Base-by-base conservation (phyloP, 2,797 vertebrate species). In the Sebastes matsubarae region DNA sequence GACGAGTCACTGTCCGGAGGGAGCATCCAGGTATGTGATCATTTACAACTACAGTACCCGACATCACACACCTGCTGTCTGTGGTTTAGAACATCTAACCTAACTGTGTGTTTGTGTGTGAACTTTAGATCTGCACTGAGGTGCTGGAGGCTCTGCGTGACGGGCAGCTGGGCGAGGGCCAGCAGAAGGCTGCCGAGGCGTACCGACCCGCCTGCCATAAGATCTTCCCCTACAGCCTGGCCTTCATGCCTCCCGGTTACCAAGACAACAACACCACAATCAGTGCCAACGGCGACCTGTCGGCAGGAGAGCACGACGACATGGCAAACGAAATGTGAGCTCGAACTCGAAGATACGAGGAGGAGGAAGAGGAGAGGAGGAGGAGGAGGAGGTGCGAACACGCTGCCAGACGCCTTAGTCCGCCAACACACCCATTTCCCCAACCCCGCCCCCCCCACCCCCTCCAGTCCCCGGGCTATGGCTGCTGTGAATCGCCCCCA, bases 211-310 rank as follows among this genome's bases (percentile, higher is more conserved):
- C 95, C 94, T 98, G 97, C 95, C 97, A 98, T 81, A 96, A 96
- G 95, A 92, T 98, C 93, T 99, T 94, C 93, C 97, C 97, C 82
- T 97, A 97, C 77, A 95, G 97, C 93, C 94, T 98, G 95, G 96
- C 97, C 92, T 98, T 99, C 94, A 97, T 98, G 97, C 97, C 97
- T 55, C 97, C 97, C 54, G 97, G 97, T 83, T 97, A 97, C 93
- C 97, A 99, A 92, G 97, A 98, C 94, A 97, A 98, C 94, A 94
- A 95, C 93, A 96, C 96, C 92, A 94, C 96, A 89, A 97, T 97
- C 94, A 97, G 96, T 92, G 96, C 98, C 90, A 99, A 99, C 29
- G 98, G 98, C 88, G 97, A 99, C 95, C 95, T 97, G 93, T 97
- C 97, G 76, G 96, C 97, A 12, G 94, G 94, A 80, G 97, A 99